Percentiles rank a stretch among this genome's conserved stretches.
Conservation (phyloP, 2,888 invertebrate species). For the Siphonodentalium dalli region DNA sequence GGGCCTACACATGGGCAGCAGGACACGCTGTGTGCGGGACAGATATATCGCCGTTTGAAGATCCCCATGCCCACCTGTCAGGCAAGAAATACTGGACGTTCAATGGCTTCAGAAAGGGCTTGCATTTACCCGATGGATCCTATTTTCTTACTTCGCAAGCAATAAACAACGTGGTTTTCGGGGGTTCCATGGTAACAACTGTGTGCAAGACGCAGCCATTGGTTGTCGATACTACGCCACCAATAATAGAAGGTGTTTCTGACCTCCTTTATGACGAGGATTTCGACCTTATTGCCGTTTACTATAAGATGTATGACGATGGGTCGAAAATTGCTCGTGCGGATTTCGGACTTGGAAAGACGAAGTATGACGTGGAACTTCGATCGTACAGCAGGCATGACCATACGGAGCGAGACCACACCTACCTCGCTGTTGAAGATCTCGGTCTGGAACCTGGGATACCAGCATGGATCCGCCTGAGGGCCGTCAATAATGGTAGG, state of each 20-base stretch:
- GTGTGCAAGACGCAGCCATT: constrained; percentile 44
- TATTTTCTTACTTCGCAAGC: constrained; percentile 49
- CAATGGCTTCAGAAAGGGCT: constrained; percentile 36
- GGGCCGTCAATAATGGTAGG: constrained; percentile 43
- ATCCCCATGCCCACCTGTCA: constrained; percentile 40
- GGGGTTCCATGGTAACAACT: constrained; percentile 44
- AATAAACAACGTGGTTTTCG: constrained; percentile 38
- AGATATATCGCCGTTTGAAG: constrained; percentile 33
- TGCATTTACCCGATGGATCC: constrained; percentile 39
- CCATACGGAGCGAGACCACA: constrained; percentile 29
- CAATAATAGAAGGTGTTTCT: constrained; percentile 33
- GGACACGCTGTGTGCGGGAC: constrained; percentile 36
- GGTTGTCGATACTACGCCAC: constrained; percentile 42
- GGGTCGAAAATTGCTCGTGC: constrained; percentile 36
- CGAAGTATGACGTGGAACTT: constrained; percentile 40
- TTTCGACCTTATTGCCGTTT: constrained; percentile 40
- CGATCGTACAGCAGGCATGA: constrained; percentile 33
- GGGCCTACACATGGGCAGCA: constrained; percentile 46
- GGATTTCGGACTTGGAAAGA: constrained; percentile 43
- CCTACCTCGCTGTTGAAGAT: constrained; percentile 39
- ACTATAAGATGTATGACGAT: constrained; percentile 36
- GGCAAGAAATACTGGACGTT: constrained; percentile 44
- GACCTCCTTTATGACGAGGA: constrained; percentile 45
- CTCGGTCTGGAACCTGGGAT: constrained; percentile 38
- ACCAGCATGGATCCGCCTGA: constrained; percentile 44